A percentile compares a stretch with the other conserved stretches of the same genome.
phyloP scores from a whole-genome alignment of 2,888 invertebrate genomes.

The Argynnis bischoffii region DNA sequence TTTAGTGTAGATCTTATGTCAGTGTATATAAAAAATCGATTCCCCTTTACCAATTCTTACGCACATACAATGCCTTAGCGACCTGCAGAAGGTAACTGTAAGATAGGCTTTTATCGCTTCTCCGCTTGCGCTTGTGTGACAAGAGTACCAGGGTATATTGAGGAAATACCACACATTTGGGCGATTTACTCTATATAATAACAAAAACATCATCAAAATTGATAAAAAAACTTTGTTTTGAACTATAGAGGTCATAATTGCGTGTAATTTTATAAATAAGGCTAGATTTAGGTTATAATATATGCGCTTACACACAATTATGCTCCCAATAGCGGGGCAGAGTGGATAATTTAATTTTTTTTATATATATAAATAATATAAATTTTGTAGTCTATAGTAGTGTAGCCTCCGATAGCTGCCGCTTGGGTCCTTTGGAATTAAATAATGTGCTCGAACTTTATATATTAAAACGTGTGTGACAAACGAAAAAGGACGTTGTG shows the following conservation, averaged over 20 bases:
- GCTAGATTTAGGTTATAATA: slow-evolving; percentile 29
- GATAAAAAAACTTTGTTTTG: slow-evolving; percentile 1
- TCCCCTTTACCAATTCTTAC: slow-evolving; percentile 42
- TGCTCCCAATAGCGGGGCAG: slow-evolving; percentile 18
- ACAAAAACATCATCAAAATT: neutral
- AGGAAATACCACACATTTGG: slow-evolving; percentile 1
- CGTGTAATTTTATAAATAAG: slow-evolving; percentile 31
- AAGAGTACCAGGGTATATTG: neutral
- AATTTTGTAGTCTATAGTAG: slow-evolving; percentile 14
- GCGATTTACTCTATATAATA: slow-evolving; percentile 1
- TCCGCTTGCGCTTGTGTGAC: slow-evolving; percentile 6
- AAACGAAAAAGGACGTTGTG: slow-evolving; percentile 63
- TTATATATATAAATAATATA: slow-evolving; percentile 4
- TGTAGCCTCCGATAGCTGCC: slow-evolving; percentile 10
- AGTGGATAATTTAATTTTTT: slow-evolving; percentile 31
- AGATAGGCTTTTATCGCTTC: neutral
- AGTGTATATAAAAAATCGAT: slow-evolving; percentile 48
- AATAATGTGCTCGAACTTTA: slow-evolving; percentile 18
- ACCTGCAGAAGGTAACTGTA: neutral
- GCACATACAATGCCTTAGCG: slow-evolving; percentile 50
- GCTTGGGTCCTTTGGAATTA: slow-evolving; percentile 1
- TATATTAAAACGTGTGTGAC: slow-evolving; percentile 26
- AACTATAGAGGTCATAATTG: slow-evolving; percentile 28
- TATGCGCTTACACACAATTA: slow-evolving; percentile 23
- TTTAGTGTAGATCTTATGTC: slow-evolving; percentile 38